These are phyloP conservation scores for Numenius phaeopus DNA, from an alignment of 2,797 vertebrate genomes.

Conservation along the genomic window DNA sequence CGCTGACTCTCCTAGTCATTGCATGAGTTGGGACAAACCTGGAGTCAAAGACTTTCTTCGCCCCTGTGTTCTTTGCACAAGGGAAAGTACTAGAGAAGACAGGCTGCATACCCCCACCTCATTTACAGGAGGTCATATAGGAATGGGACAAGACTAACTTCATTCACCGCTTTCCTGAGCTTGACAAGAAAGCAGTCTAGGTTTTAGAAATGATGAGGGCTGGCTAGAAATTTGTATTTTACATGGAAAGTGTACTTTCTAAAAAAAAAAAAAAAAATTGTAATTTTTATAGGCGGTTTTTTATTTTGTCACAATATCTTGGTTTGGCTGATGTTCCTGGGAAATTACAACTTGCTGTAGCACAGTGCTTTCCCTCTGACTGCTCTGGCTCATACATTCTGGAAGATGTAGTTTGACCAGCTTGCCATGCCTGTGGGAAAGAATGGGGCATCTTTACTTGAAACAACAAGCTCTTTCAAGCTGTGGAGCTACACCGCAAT, in stretches of 20 bases:
- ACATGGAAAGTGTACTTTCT: neutral
- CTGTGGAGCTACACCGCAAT: neutral
- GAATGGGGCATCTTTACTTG: neutral
- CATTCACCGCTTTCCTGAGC: neutral
- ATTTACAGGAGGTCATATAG: neutral
- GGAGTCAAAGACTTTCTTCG: neutral
- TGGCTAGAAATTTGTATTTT: neutral
- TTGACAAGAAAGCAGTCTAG: neutral
- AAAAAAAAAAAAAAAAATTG: neutral
- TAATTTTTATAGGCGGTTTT: neutral
- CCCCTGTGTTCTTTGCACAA: neutral
- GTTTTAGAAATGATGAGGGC: neutral
- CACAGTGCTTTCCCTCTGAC: neutral
- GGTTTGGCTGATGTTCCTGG: neutral
- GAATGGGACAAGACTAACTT: neutral
- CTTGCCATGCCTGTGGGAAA: neutral
- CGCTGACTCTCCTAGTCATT: neutral
- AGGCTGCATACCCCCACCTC: accelerated
- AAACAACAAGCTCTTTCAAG: neutral
- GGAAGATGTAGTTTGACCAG: neutral
- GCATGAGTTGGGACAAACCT: neutral
- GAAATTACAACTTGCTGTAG: neutral
- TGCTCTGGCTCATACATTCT: neutral
- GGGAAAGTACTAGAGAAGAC: neutral
- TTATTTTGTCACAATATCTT: neutral